These are phyloP conservation scores for Rhabdomys pumilio DNA, from an alignment of 2,797 vertebrate species.

Conservation along the genomic window DNA sequence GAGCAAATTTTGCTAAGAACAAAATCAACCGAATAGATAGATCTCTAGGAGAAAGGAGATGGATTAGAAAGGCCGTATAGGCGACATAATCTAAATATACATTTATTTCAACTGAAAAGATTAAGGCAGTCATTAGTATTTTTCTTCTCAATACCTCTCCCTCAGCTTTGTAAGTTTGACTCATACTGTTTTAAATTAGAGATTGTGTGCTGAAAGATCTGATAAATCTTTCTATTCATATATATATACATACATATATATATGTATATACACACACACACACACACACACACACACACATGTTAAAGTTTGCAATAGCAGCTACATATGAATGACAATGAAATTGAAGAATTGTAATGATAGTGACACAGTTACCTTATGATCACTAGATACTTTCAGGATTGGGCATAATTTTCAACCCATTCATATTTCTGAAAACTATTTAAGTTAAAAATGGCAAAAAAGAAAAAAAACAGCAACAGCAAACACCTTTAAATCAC, in stretches of 20 bases:
- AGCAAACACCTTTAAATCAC: neutral
- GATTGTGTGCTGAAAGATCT: neutral
- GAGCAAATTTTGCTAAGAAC: neutral
- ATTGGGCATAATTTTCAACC: constrained; percentile 1
- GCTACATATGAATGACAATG: neutral
- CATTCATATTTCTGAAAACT: constrained; percentile 6
- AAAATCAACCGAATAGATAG: constrained; percentile 20
- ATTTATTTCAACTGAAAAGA: constrained; percentile 55
- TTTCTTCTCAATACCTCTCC: constrained; percentile 39
- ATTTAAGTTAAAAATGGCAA: constrained; percentile 2
- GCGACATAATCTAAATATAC: constrained; percentile 19
- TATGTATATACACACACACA: no score
- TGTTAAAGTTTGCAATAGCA: constrained; percentile 30
- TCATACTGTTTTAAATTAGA: neutral
- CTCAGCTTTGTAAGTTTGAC: neutral
- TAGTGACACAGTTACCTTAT: neutral
- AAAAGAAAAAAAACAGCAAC: neutral
- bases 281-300: no score
- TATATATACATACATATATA: no score
- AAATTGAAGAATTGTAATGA: constrained; percentile 17
- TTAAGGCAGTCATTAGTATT: neutral
- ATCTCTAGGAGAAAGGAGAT: neutral
- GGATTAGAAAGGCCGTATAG: constrained; percentile 12
- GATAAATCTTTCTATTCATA: neutral
- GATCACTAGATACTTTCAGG: neutral